Evolutionary conservation across 2,888 invertebrate species (phyloP), one percentile per base, ranked within the genome.

Genomic region (Caenorhabditis drosophilae): DNA sequence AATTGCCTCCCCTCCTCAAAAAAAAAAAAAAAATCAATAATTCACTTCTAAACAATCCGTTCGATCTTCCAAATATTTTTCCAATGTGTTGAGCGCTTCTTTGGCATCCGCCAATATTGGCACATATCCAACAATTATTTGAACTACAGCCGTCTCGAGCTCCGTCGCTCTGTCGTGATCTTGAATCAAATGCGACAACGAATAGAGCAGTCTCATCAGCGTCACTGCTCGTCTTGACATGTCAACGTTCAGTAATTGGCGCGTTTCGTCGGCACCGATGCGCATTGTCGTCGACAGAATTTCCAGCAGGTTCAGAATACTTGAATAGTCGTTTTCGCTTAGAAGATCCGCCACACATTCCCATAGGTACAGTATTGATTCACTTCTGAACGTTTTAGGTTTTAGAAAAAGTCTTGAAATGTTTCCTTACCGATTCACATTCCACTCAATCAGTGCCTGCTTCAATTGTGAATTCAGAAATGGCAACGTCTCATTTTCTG

Each of bases 131-230:
- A 62, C 20, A 41, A 62, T 58, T n/a, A 58, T 23, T 9, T 56
- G 63, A 12, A 55, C 42, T 7, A 67, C 11, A 1, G 56, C 56
- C n/a, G 44, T 41, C 23, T 66, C 66, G 6, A 66, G 38, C 18
- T 66, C 52, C 15, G 26, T 52, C 12, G 53, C 52, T 42, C 64
- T 26, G 1, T 70, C 64, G 44, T 73, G 73, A 6, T 41, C 58
- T 47, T 73, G 71, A 22, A 75, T 52, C 9, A 75, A 58, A 70
- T 75, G 73, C 1, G 73, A 62, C 1, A 75, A 53, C 1, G 62
- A 26, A 47, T 58, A 60, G 12, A 75, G 51, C 3, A 75, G 48
- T 18, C 57, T 46, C 70, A 75, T 70, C 18, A 71, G 40, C 2
- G 71, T 67, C 25, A 38, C 53, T 34, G 62, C 67, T n/a, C 69